A percentile compares a stretch with the other conserved stretches of the same genome.
These are phyloP conservation scores for Colletes collaris DNA, from an alignment of 2,888 invertebrate species.

Conservation along the genomic window DNA sequence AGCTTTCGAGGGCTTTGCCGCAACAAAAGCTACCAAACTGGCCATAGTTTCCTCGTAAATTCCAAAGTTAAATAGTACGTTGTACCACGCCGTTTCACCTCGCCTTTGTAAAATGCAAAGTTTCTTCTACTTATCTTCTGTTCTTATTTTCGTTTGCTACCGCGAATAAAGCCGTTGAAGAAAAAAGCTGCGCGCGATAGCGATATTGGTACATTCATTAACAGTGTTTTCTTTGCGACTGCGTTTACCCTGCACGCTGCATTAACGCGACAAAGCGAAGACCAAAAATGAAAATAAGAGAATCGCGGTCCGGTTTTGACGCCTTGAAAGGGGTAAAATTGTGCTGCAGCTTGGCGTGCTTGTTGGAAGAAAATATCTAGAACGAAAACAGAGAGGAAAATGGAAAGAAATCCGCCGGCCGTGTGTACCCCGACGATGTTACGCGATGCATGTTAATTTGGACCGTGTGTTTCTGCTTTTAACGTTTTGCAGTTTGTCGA, in stretches of 20 bases:
- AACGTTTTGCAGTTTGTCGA: not conserved
- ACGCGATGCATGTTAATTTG: constrained; percentile 24
- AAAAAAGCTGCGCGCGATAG: not conserved
- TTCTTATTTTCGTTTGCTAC: no score
- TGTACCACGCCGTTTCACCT: no score
- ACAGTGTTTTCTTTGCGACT: constrained; percentile 32
- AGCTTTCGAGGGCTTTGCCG: no score
- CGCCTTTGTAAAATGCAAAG: no score
- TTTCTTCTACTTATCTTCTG: no score
- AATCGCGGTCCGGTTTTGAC: constrained; percentile 47
- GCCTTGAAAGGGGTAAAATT: constrained; percentile 32
- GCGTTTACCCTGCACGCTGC: not conserved
- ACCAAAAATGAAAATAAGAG: constrained; percentile 43
- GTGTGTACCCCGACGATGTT: no score
- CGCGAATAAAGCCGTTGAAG: no score
- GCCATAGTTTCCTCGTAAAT: no score
- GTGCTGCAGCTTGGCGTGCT: constrained; percentile 29
- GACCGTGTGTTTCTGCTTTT: constrained; percentile 6
- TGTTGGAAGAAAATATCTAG: not conserved
- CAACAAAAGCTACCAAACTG: no score
- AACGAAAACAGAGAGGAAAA: not conserved
- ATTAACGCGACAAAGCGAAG: constrained; percentile 24
- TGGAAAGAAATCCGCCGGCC: not conserved
- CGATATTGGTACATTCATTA: constrained; percentile 72
- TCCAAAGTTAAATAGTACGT: no score